Conservation (phyloP, 2,113 vertebrate species). For the Phainopepla nitens region DNA sequence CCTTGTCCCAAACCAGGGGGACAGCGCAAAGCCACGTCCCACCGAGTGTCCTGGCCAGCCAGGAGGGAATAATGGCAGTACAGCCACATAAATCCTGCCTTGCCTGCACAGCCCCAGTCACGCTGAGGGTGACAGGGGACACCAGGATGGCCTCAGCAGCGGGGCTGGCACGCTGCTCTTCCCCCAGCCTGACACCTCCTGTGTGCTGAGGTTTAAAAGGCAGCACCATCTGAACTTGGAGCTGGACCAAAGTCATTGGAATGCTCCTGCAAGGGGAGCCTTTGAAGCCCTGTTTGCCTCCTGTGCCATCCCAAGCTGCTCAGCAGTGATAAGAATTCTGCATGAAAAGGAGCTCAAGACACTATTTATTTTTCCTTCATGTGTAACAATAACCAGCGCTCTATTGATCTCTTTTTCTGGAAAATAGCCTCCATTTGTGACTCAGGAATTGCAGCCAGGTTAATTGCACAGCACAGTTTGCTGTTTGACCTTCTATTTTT, state of each 20-base stretch:
- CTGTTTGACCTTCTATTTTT: conserved; percentile 19
- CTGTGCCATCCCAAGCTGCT: conserved; percentile 11
- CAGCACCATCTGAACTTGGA: background rate
- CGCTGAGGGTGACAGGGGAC: rapidly evolving
- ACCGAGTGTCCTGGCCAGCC: rapidly evolving
- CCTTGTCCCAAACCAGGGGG: rapidly evolving
- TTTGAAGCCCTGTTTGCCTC: background rate
- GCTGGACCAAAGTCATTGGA: background rate
- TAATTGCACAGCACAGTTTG: background rate
- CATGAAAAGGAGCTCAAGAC: conserved; percentile 21
- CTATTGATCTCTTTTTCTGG: background rate
- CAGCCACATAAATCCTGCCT: rapidly evolving
- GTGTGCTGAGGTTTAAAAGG: background rate
- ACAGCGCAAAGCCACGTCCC: rapidly evolving
- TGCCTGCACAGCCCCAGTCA: background rate
- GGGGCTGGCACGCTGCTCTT: background rate
- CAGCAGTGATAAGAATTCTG: conserved; percentile 30
- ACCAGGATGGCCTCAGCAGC: background rate
- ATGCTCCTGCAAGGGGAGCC: background rate
- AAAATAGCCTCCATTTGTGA: background rate
- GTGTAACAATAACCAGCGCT: background rate
- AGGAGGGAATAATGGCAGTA: rapidly evolving
- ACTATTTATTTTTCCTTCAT: conserved; percentile 1
- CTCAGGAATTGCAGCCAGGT: conserved; percentile 5
- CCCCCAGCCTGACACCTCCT: background rate